Evolutionary conservation across 2,797 vertebrate species (phyloP).

Genomic region (Alosa sapidissima): DNA sequence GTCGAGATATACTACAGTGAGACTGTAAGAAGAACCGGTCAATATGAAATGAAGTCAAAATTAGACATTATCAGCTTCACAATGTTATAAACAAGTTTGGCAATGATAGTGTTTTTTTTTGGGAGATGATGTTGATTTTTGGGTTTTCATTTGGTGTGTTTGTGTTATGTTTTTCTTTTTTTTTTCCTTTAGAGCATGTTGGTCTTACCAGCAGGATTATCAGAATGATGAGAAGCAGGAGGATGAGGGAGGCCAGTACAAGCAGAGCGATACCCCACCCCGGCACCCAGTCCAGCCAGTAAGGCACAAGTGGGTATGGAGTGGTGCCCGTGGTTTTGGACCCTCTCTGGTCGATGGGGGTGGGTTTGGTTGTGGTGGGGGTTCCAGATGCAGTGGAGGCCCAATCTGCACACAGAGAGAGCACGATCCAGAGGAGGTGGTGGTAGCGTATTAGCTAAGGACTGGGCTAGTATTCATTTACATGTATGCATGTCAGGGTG

Average conservation of each 20-base stretch:
- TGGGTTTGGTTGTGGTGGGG: not conserved
- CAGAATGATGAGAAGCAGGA: constrained; percentile 37
- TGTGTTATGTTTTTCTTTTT: not conserved
- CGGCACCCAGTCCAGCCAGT: not conserved
- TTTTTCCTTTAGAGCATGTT: not conserved
- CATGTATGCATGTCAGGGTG: too few relatives aligned
- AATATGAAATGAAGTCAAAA: not conserved
- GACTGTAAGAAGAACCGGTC: not conserved
- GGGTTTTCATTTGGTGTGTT: too few relatives aligned
- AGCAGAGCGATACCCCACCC: constrained; percentile 7
- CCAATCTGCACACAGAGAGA: not conserved
- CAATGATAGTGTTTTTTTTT: too few relatives aligned
- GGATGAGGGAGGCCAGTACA: constrained; percentile 23
- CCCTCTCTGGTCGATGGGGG: not conserved
- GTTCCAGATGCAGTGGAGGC: too few relatives aligned
- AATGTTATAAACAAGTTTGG: too few relatives aligned
- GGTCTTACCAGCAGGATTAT: constrained; percentile 1
- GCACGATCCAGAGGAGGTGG: not conserved
- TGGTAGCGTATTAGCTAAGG: not conserved
- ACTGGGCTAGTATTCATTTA: not conserved
- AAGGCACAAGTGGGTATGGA: not conserved
- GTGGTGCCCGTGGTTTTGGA: not conserved
- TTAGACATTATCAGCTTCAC: not conserved
- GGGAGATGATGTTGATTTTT: not conserved
- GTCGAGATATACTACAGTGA: too few relatives aligned